A percentile compares a stretch with the other conserved stretches of the same genome.
These are phyloP conservation scores for Phoxinus phoxinus DNA, from an alignment of 2,113 vertebrate genomes.

Conservation along the genomic window DNA sequence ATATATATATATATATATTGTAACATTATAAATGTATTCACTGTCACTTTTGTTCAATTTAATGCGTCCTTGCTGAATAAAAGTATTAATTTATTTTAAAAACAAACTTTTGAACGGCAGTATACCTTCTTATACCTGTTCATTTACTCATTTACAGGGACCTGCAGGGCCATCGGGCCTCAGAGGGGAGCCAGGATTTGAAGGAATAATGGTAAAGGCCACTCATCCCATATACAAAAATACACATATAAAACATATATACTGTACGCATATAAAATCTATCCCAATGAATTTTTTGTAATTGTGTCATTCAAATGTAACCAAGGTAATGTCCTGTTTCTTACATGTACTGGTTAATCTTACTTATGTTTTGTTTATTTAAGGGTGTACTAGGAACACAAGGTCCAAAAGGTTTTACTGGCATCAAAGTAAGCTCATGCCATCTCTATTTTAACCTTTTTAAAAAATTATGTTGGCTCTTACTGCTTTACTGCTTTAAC, in stretches of 20 bases:
- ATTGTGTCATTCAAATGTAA: not conserved
- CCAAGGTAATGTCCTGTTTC: not conserved
- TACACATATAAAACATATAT: too few relatives aligned
- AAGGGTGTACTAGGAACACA: constrained; percentile 78
- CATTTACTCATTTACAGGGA: constrained; percentile 72
- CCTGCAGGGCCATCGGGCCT: constrained; percentile 70
- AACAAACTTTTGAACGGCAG: not conserved
- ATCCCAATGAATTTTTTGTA: too few relatives aligned
- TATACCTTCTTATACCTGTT: not conserved
- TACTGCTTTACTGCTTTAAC: too few relatives aligned
- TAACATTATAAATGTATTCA: not conserved
- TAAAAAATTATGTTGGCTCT: not conserved
- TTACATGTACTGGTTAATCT: not conserved
- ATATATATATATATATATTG: not conserved
- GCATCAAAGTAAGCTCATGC: constrained; percentile 71
- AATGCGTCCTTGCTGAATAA: not conserved
- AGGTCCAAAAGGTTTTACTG: constrained; percentile 76
- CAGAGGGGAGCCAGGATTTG: constrained; percentile 80
- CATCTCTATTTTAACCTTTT: constrained; percentile 34
- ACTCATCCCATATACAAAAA: not conserved
- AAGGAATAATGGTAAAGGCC: constrained; percentile 82
- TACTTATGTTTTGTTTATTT: not conserved
- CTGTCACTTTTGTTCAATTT: not conserved
- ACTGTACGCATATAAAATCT: too few relatives aligned
- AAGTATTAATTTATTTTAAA: not conserved